These are phyloP conservation scores for Microtus obscurus DNA, from an alignment of 2,797 vertebrate genomes.

Conservation along the genomic window DNA sequence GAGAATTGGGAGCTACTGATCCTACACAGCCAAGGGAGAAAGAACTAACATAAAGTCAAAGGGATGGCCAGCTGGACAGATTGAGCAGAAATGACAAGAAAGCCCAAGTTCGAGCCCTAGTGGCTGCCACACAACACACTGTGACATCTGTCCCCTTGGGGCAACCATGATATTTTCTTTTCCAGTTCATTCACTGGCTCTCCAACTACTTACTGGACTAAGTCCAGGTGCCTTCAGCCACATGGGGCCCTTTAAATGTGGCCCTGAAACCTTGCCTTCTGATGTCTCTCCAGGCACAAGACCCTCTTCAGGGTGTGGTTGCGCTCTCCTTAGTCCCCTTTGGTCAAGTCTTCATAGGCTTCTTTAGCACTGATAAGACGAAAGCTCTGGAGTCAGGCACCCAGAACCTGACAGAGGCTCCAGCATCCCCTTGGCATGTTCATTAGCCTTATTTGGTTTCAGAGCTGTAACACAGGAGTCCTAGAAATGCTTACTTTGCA, in stretches of 20 bases:
- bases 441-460: not conserved
- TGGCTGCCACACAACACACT: not conserved
- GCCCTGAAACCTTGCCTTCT: not conserved
- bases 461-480: too few species aligned
- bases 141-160: not conserved
- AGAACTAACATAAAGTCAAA: slow-evolving; percentile 16
- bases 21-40: not conserved
- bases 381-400: not conserved
- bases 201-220: not conserved
- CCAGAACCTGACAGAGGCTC: not conserved
- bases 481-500: too few species aligned
- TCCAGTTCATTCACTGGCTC: not conserved
- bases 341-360: not conserved
- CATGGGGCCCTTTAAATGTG: not conserved
- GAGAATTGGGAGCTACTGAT: not conserved
- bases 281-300: not conserved
- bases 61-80: not conserved
- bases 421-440: not conserved
- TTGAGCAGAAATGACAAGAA: not conserved
- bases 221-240: not conserved
- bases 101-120: not conserved
- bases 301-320: not conserved
- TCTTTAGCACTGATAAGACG: not conserved
- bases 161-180: not conserved
- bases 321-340: not conserved